Base-by-base conservation (phyloP, 1,140 invertebrate species). In the Achroia grisella region DNA sequence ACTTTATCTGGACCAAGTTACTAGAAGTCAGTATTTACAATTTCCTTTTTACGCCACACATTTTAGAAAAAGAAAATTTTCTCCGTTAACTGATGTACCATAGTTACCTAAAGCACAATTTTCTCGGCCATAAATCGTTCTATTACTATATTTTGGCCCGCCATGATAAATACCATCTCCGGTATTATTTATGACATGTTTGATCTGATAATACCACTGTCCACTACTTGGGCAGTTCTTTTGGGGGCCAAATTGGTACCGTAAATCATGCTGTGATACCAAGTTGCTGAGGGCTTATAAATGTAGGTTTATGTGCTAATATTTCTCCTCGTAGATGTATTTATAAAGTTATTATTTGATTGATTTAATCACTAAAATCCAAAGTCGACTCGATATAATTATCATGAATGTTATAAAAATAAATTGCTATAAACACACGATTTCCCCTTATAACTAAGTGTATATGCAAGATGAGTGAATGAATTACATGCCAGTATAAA, bases 191-290 rank as follows among this genome's bases (percentile, higher is more conserved):
- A 83, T 70, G 65, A 57, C 52, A 51, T 55, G 57, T 71, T 69
- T 62, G 76, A 83, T 83, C 72, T 70, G 76, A 83, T 83, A 80
- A 32, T 43, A 42, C 48, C 34, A 60, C 71, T 83, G 79, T 83
- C 78, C 78, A 79, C 75, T 67, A 41, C 50, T 53, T 44, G 51
- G 56, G 64, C 78, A 76, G 73, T 64, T 43, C 48, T 53, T 44
- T 53, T 59, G 62, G 77, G 74, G 74, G 62, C 68, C 52, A 59
- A 77, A 82, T 77, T 70, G 71, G 54, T 44, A 46, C 53, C 62
- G 60, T 82, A 79, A 79, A 82, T 82, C 78, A 77, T 66, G 50
- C 39, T 28, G 34, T 17, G 35, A 37, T 37, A 37, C 9, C 28
- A 35, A 39, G 37, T 23, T 23, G 17, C 17, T 23, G 17, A 23